Conservation (phyloP, 2,888 invertebrate genomes). For the Zootermopsis nevadensis region DNA sequence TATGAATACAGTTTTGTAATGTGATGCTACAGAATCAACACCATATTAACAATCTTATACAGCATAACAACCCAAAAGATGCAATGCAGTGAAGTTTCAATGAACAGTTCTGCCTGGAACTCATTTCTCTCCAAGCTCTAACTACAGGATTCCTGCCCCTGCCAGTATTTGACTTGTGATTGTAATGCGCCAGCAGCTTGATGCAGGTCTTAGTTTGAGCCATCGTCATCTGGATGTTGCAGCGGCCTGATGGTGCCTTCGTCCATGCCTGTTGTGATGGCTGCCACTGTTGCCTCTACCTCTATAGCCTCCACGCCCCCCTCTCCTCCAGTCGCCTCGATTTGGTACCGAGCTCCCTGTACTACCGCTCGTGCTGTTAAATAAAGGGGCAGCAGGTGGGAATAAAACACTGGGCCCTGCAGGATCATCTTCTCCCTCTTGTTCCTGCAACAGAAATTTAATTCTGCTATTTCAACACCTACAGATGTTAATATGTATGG, state of each 20-base stretch:
- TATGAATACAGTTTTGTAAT: conserved; percentile 18
- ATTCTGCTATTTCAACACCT: no score
- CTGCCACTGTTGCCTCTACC: conserved; percentile 45
- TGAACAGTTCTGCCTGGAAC: conserved; percentile 19
- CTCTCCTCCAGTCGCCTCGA: conserved; percentile 44
- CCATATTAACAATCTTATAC: background rate
- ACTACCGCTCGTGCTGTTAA: conserved; percentile 9
- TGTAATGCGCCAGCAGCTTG: background rate
- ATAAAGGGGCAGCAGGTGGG: background rate
- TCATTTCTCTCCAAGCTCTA: conserved; percentile 12
- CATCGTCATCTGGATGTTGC: conserved; percentile 53
- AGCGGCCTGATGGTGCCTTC: conserved; percentile 47
- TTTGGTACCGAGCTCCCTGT: conserved; percentile 12
- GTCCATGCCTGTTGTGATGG: conserved; percentile 40
- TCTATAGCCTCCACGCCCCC: conserved; percentile 47
- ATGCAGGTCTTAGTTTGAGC: conserved; percentile 43
- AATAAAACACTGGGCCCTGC: conserved; percentile 43
- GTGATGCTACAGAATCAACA: background rate
- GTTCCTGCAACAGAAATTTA: background rate
- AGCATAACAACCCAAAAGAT: background rate
- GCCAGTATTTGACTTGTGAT: background rate
- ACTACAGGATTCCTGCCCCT: background rate
- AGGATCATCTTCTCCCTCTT: conserved; percentile 36
- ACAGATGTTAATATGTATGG: no score
- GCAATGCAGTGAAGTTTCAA: conserved; percentile 7